Evolutionary conservation across 2,888 invertebrate species (phyloP).

Genomic region (Matsumyia berberina): DNA sequence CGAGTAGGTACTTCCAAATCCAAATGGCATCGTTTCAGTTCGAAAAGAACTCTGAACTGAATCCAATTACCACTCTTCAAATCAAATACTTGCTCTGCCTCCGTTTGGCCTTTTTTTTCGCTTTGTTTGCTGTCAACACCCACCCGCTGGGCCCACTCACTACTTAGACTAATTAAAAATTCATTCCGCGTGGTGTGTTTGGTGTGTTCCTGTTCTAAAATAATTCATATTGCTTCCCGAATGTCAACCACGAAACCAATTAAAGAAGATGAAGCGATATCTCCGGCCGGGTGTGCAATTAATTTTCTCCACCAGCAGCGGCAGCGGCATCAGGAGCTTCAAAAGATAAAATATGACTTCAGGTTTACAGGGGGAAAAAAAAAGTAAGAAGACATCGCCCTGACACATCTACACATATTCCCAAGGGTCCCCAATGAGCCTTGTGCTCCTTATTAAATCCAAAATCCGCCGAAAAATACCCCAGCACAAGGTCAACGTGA

Average conservation of each 20-base stretch:
- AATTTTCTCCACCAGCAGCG: conserved; percentile 1
- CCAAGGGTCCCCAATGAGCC: background rate
- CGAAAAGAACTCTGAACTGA: background rate
- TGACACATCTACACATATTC: conserved; percentile 7
- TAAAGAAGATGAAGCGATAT: conserved; percentile 30
- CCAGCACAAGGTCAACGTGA: conserved; percentile 25
- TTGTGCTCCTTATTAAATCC: conserved; percentile 11
- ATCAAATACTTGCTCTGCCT: background rate
- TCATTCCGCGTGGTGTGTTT: conserved; percentile 17
- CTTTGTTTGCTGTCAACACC: background rate
- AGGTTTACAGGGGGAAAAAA: background rate
- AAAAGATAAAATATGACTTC: background rate
- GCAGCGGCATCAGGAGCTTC: background rate
- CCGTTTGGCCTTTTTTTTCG: background rate
- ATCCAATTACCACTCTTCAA: conserved; percentile 1
- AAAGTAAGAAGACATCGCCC: background rate
- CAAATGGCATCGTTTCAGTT: too few relatives aligned
- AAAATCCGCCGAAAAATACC: conserved; percentile 2
- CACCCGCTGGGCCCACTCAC: background rate
- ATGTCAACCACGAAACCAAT: conserved; percentile 35
- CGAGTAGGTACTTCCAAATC: too few relatives aligned
- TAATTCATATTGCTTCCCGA: conserved; percentile 24
- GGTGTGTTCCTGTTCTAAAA: conserved; percentile 17
- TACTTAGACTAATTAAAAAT: conserved; percentile 31
- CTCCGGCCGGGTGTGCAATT: conserved; percentile 17